Base-by-base conservation (phyloP, 2,113 vertebrate genomes). In the Bombycilla garrulus region DNA sequence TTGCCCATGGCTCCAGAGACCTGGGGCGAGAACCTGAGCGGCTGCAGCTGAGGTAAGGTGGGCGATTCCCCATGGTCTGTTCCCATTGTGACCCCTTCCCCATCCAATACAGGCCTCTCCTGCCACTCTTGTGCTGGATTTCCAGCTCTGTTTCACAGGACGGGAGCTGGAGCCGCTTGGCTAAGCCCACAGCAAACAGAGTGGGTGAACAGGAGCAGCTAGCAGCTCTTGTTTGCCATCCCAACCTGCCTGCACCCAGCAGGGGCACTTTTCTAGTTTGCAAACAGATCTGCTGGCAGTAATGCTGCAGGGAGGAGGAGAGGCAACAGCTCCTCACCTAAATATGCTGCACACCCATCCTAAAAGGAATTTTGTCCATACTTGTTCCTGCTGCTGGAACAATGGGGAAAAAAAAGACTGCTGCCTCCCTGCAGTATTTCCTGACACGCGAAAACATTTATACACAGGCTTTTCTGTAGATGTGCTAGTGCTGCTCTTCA, bases 1-100 rank as follows among this genome's bases (percentile, higher is more conserved):
- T 12, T 0, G 0, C 51, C 10, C 2, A 1, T 6, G 74, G 61
- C 66, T n/a, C 6, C 0, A 2, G 31, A 36, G 57, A 10, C 8
- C 26, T 16, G 47, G 42, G 38, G 35, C 23, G 4, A 54, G 47
- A 0, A 6, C 11, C 62, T 8, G 45, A 26, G 56, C 6, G 8
- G 31, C 9, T n/a, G 44, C 81, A 21, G 71, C 35, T 9, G 20
- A 18, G n/a, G 22, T 5, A 0, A 4, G 23, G 62, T 60, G 58
- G 42, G 42, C 7, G 17, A 16, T 56, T 21, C 25, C 7, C 40
- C 4, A 7, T 0, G 6, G 22, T 33, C 33, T 23, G 29, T 51
- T 53, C 10, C 35, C 33, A 36, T 8, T 2, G 25, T 5, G 31
- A 61, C 14, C 11, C 54, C 31, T 60, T 80, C 35, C 53, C 3